Evolutionary conservation across 2,888 invertebrate genomes (phyloP).

Genomic region (Thalpophila matura): DNA sequence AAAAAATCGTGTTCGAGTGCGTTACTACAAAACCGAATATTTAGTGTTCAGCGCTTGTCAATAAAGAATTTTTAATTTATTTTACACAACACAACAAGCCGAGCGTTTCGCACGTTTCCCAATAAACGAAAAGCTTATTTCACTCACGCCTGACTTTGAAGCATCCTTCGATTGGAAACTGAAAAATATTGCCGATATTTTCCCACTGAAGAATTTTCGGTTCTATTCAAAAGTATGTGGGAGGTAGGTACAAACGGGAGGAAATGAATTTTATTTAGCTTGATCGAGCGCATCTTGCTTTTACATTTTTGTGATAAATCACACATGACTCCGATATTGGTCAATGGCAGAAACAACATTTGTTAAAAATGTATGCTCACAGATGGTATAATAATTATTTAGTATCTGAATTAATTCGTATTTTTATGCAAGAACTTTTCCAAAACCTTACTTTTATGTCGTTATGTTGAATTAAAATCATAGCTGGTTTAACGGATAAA

Average conservation of each 20-base stretch:
- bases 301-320: conserved; percentile 56
- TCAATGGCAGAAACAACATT: no score
- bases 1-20: conserved; percentile 34
- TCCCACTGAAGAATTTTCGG: conserved; percentile 74
- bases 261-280: conserved; percentile 72
- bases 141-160: conserved; percentile 81
- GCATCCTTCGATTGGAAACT: conserved; percentile 80
- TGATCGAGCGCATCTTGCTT: conserved; percentile 43
- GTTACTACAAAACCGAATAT: conserved; percentile 49
- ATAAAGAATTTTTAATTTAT: conserved; percentile 71
- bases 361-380: no score
- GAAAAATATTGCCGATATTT: conserved; percentile 83
- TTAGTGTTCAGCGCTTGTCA: conserved; percentile 49
- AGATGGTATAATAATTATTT: no score
- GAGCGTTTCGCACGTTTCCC: conserved; percentile 71
- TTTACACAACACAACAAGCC: conserved; percentile 67
- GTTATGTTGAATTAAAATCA: no score
- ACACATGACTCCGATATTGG: conserved; percentile 36
- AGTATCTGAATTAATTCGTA: no score
- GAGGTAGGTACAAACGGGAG: conserved; percentile 61
- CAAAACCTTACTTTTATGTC: no score
- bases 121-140: conserved; percentile 82
- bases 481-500: no score
- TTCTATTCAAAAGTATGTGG: conserved; percentile 76
- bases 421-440: no score